A percentile compares a stretch with the other conserved stretches of the same genome.
Conservation (phyloP, 2,797 vertebrate genomes). For the Fundulus diaphanus region DNA sequence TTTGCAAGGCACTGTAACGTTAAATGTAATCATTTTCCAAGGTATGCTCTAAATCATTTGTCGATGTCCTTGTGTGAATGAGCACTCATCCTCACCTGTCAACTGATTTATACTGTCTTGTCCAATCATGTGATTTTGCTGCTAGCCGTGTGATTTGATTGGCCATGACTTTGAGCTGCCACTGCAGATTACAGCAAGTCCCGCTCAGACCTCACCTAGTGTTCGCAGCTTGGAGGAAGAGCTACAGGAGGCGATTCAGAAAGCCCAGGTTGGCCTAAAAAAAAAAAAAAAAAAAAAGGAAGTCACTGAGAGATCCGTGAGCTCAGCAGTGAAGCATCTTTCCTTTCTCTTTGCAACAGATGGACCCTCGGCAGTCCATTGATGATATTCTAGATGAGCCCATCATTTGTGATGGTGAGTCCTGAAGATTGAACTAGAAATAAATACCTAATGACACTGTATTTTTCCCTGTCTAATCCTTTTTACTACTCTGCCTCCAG, state of each 20-base stretch:
- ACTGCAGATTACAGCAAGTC: conserved; percentile 86
- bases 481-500: conserved; percentile 58
- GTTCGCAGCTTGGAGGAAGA: conserved; percentile 89
- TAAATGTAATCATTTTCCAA: conserved; percentile 12
- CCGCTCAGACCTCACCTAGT: conserved; percentile 70
- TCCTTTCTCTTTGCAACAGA: conserved; percentile 68
- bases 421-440: conserved; percentile 21
- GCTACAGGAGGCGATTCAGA: conserved; percentile 91
- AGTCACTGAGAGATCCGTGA: conserved; percentile 2
- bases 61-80: conserved; percentile 19
- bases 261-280: conserved; percentile 84
- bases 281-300: conserved; percentile 6
- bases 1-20: background rate
- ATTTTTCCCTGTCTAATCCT: conserved; percentile 29
- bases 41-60: conserved; percentile 7
- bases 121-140: conserved; percentile 78
- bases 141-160: conserved; percentile 83
- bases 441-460: background rate
- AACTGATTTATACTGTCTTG: conserved; percentile 26
- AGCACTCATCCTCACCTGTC: conserved; percentile 25
- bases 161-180: conserved; percentile 88
- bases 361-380: conserved; percentile 88
- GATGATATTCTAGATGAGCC: conserved; percentile 89
- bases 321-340: conserved; percentile 13
- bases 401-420: conserved; percentile 76